These are phyloP conservation scores for Equus quagga DNA, from an alignment of 2,113 vertebrate species.

Conservation along the genomic window DNA sequence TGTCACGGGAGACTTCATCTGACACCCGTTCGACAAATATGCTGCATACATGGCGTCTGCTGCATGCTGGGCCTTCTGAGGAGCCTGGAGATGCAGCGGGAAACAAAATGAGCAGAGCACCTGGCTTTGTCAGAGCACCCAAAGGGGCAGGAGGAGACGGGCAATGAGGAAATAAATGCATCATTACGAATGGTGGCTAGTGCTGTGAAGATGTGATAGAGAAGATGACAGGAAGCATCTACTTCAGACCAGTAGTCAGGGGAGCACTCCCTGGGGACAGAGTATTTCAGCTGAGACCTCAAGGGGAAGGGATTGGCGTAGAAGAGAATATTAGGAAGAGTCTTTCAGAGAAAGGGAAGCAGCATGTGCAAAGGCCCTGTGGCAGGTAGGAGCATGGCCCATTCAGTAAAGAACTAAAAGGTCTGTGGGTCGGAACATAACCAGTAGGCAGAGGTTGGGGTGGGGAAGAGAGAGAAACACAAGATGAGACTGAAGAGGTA, in stretches of 20 bases:
- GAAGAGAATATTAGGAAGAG: background rate
- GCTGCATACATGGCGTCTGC: rapidly evolving
- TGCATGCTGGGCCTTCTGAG: background rate
- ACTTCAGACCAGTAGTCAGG: background rate
- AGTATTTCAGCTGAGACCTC: background rate
- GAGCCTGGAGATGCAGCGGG: background rate
- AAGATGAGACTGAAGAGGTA: background rate
- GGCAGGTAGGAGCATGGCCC: background rate
- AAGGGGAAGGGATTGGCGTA: background rate
- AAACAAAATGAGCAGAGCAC: background rate
- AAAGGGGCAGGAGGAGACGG: background rate
- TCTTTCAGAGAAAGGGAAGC: background rate
- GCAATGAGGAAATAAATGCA: background rate
- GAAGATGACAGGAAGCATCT: background rate
- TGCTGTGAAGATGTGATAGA: background rate
- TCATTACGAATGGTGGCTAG: background rate
- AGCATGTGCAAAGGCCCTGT: background rate
- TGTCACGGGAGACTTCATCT: background rate
- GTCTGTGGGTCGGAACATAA: background rate
- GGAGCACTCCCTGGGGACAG: background rate
- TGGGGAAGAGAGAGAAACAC: background rate
- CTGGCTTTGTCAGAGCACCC: background rate
- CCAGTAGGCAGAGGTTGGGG: background rate
- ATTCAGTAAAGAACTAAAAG: background rate
- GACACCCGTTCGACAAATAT: background rate